Base-by-base conservation (phyloP, 1,140 invertebrate species). In the Gonioctena quinquepunctata region DNA sequence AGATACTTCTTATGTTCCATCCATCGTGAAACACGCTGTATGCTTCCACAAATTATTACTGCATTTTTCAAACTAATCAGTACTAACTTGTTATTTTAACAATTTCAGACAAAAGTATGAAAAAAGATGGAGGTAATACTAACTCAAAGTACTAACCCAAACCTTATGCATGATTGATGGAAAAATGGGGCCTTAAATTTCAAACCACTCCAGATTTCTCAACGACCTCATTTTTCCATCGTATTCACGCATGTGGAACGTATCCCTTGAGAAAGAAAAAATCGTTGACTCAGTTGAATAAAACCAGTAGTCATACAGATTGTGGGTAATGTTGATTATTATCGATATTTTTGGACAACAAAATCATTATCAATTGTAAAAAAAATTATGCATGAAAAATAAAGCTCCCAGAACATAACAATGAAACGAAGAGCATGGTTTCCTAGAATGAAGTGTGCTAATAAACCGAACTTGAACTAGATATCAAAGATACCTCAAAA, bases 81-180 rank as follows among this genome's bases (percentile, higher is more conserved):
- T 27, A 74, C 62, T 71, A 70, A 74, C 66, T 19, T 5, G 22
- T 49, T 50, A 80, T 72, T 67, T 70, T 84, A 81, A 78, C 79
- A 82, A 85, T 86, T 84, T 84, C 80, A 91, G 90, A 88, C 84
- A 90, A 86, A 90, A 89, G 83, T 90, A 91, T 86, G 89, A 91
- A 83, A 88, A 88, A 78, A 84, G 85, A 82, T 91, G 90, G 90
- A 91, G 90, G 90, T 91, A 90, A 85, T 68, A 61, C n/a, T 72
- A 71, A 61, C 11, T 23, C n/a, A n/a, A 68, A 66, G 23, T 68
- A 54, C 52, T 52, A 49, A 69, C 48, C 25, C 33, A 8, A n/a
- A 27, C 28, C 57, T 22, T 26, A 49, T 57, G 52, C 56, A 65
- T 60, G 33, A 52, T 70, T 13, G 48, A 26, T 61, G 23, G 42